These are phyloP conservation scores for Harpagoxenus sublaevis DNA, from an alignment of 2,888 invertebrate species.

Conservation along the genomic window DNA sequence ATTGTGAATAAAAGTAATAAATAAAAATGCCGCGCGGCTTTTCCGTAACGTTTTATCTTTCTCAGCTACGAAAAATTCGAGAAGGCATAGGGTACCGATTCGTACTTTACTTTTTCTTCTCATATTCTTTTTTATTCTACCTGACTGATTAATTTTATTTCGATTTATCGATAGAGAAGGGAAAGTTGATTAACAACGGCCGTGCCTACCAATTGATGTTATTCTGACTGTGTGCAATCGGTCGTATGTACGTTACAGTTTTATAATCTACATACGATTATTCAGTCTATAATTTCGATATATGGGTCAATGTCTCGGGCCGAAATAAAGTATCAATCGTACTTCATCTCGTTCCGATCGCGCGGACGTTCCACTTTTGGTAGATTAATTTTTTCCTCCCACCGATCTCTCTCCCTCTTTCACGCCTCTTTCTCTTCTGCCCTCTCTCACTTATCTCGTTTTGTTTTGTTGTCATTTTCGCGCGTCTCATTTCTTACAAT, in stretches of 20 bases:
- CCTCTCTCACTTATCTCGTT: slow-evolving; percentile 32
- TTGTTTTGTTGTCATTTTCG: slow-evolving; percentile 52
- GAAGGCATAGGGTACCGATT: background rate
- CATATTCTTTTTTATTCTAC: background rate
- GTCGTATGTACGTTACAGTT: slow-evolving; percentile 19
- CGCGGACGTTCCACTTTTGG: slow-evolving; percentile 52
- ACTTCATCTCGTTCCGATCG: slow-evolving; percentile 46
- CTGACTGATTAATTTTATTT: slow-evolving; percentile 25
- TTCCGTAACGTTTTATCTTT: background rate
- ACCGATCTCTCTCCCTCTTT: background rate
- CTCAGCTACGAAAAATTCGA: background rate
- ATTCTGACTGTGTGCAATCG: slow-evolving; percentile 27
- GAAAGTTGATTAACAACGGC: slow-evolving; percentile 47
- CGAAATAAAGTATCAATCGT: slow-evolving; percentile 55
- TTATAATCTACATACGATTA: slow-evolving; percentile 53
- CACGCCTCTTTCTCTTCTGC: background rate
- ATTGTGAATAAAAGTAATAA: background rate
- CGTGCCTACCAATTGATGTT: slow-evolving; percentile 15
- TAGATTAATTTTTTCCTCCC: slow-evolving; percentile 45
- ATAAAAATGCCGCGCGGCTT: background rate
- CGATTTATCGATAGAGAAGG: slow-evolving; percentile 33
- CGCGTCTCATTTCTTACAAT: slow-evolving; percentile 51
- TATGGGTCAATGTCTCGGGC: slow-evolving; percentile 48
- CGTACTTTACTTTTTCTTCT: background rate
- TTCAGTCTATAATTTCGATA: slow-evolving; percentile 55